A percentile compares a stretch with the other conserved stretches of the same genome.
Evolutionary conservation across 2,797 vertebrate species (phyloP).

Genomic region (Columba guinea): DNA sequence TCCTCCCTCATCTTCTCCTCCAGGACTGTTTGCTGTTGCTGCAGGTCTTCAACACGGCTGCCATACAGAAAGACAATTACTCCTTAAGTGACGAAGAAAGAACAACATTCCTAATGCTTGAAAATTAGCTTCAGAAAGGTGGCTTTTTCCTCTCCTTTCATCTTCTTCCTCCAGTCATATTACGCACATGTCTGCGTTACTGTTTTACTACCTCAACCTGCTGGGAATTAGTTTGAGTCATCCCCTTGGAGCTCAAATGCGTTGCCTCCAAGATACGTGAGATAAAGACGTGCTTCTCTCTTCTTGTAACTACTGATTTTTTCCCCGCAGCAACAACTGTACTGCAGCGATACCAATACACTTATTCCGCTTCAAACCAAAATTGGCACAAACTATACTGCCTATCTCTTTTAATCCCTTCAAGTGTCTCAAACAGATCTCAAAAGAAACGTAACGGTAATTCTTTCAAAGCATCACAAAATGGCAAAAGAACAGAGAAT

Average conservation of each 20-base stretch:
- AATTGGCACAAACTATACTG: background rate
- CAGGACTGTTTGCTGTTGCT: slow-evolving; percentile 78
- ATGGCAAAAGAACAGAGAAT: background rate
- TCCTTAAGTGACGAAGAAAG: background rate
- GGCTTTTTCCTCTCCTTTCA: background rate
- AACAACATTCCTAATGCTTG: background rate
- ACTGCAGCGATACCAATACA: background rate
- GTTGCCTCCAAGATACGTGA: background rate
- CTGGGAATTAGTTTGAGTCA: background rate
- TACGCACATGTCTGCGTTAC: background rate
- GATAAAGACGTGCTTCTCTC: background rate
- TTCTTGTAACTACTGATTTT: background rate
- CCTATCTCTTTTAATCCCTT: background rate
- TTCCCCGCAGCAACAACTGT: background rate
- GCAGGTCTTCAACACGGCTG: slow-evolving; percentile 84
- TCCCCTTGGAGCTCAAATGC: background rate
- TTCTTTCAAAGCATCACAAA: background rate
- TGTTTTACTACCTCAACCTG: background rate
- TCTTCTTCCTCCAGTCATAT: background rate
- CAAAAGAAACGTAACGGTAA: background rate
- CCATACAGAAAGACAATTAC: background rate
- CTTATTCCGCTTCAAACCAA: background rate
- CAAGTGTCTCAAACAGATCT: background rate
- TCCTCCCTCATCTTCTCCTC: slow-evolving; percentile 83
- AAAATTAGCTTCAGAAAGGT: background rate